phyloP scores from a whole-genome alignment of 2,113 vertebrate genomes.

The Cyrtonyx montezumae region DNA sequence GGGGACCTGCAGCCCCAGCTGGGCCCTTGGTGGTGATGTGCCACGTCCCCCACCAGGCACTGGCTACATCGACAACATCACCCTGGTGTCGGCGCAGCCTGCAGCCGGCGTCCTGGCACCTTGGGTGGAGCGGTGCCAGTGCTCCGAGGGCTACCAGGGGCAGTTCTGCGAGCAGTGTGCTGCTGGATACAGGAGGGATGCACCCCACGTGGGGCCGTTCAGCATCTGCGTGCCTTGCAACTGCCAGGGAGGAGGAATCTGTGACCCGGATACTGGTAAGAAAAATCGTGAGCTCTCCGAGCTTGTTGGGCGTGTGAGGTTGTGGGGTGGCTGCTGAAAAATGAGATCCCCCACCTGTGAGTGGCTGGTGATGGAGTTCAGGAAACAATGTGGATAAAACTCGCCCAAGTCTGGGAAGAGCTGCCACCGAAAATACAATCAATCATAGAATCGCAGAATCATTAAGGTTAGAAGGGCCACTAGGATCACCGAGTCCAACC shows the following conservation, averaged over 20 bases:
- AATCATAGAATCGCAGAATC: too few relatives aligned
- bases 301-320: rapidly evolving
- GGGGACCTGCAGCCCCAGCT: background rate
- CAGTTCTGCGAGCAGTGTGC: conserved; percentile 88
- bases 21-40: rapidly evolving
- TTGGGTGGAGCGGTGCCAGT: conserved; percentile 90
- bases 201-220: conserved; percentile 75
- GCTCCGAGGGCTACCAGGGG: conserved; percentile 80
- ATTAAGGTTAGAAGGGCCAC: too few relatives aligned
- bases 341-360: rapidly evolving
- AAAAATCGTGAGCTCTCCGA: rapidly evolving
- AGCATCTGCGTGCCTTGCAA: conserved; percentile 84
- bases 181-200: conserved; percentile 81
- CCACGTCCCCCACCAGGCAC: conserved; percentile 78
- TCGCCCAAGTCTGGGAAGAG: background rate
- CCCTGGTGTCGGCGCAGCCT: conserved; percentile 82
- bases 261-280: conserved; percentile 89
- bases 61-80: conserved; percentile 88
- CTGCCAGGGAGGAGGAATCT: conserved; percentile 86
- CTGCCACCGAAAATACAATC: background rate
- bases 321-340: rapidly evolving
- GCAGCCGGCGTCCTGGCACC: conserved; percentile 70
- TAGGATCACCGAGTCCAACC: too few relatives aligned
- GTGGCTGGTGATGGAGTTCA: background rate
- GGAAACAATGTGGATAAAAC: background rate